A percentile compares a stretch with the other conserved stretches of the same genome.
These are phyloP conservation scores for Bombus terrestris DNA, from an alignment of 1,140 invertebrate species.

Conservation along the genomic window DNA sequence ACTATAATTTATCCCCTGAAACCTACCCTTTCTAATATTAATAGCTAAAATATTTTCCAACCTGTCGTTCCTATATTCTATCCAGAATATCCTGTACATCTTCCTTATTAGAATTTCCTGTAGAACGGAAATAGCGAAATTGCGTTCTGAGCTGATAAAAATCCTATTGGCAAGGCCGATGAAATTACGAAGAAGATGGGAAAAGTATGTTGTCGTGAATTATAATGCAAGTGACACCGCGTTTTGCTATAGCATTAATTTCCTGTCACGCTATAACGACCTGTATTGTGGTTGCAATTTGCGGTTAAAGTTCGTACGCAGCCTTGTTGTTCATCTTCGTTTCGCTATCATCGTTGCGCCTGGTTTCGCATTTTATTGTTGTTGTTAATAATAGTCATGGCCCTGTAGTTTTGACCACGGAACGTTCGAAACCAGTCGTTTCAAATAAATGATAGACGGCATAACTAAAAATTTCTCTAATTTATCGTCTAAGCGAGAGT, in stretches of 20 bases:
- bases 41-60: too few species aligned
- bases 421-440: conserved; percentile 33
- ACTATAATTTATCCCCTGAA: too few species aligned
- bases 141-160: not conserved
- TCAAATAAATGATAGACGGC: not conserved
- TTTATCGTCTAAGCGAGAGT: not conserved
- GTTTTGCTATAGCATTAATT: conserved; percentile 43
- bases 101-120: not conserved
- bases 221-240: conserved; percentile 29
- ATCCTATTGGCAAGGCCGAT: not conserved
- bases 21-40: too few species aligned
- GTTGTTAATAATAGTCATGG: conserved; percentile 33
- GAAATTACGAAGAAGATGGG: not conserved
- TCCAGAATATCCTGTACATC: too few species aligned
- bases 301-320: conserved; percentile 41
- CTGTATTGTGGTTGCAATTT: conserved; percentile 46
- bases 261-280: conserved; percentile 30
- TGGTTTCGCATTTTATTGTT: conserved; percentile 24
- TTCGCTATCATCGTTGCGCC: conserved; percentile 26
- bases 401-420: conserved; percentile 2
- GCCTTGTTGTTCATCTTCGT: conserved; percentile 43
- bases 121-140: not conserved
- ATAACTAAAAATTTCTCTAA: not conserved
- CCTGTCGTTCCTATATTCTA: not conserved
- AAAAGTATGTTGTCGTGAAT: conserved; percentile 17